Evolutionary conservation across 1,140 invertebrate genomes (phyloP), one percentile per base, ranked within the genome.

Genomic region (Drosophila rhopaloa): DNA sequence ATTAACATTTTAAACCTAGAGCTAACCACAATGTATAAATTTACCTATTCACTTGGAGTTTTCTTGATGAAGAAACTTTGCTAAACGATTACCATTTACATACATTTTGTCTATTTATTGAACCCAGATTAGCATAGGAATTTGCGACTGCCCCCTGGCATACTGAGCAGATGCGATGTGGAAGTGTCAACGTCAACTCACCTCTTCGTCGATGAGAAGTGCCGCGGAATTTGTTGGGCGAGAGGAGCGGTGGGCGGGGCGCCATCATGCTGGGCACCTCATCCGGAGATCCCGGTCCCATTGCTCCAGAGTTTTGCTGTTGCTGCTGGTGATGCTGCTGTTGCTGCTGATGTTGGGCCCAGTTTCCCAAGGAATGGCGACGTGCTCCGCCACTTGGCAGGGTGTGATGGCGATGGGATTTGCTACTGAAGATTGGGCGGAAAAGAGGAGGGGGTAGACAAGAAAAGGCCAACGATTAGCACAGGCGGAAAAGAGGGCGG

Each of bases 181-280:
- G 13, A 48, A 66, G 37, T 48, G 58, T 62, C 58, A 63, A 41
- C 10, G 46, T 27, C n/a, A 24, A 90, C 91, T 92, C 71, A 92
- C 91, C 91, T 81, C 84, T 71, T 79, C 90, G 50, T 29, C 85
- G 81, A 71, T 92, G 81, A 6, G 79, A 67, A 4, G 13, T 38
- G 50, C 91, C 81, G 37, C 91, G 91, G 61, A 91, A 91, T 80
- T 91, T 92, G 56, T 79, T 91, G 0, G 91, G 91, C 16, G 91
- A 92, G 13, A 89, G 58, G 5, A 91, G 43, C 0, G 91, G 91
- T 8, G 91, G 91, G 10, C 90, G 79, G 8, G 91, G 91, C 2
- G 91, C 91, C 81, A 92, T 65, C 89, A 92, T 91, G 72, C 74
- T 90, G 54, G 91, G 91, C 73, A 92, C 91, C 79, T 92, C 91